Evolutionary conservation across 2,888 invertebrate genomes (phyloP).

Genomic region (Aspidiotus rigidus): DNA sequence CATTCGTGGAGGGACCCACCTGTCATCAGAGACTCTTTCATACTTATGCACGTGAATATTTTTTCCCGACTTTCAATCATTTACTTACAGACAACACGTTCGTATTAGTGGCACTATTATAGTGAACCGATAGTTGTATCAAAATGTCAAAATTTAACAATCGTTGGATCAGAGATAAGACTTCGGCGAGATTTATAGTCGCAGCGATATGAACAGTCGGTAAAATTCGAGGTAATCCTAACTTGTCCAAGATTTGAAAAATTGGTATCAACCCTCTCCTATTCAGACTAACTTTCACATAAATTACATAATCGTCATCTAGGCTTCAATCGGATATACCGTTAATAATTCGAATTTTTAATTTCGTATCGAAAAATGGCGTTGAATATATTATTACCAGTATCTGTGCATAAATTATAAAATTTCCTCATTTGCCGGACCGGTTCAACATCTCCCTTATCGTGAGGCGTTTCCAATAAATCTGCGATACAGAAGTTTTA

Average conservation of each 20-base stretch:
- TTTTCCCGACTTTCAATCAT: not conserved
- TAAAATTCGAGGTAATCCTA: constrained; percentile 36
- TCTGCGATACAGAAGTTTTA: not conserved
- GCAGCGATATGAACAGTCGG: constrained; percentile 34
- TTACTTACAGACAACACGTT: constrained; percentile 12
- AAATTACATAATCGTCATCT: too few species aligned
- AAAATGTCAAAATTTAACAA: constrained; percentile 38
- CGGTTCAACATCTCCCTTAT: constrained; percentile 4
- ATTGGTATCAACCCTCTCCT: constrained; percentile 37
- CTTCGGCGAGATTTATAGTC: constrained; percentile 37
- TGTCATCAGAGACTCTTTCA: not conserved
- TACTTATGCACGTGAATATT: not conserved
- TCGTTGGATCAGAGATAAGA: constrained; percentile 38
- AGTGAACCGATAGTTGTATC: constrained; percentile 36
- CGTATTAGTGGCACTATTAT: not conserved
- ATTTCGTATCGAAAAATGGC: too few species aligned
- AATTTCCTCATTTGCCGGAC: constrained; percentile 14
- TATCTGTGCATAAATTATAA: constrained; percentile 10
- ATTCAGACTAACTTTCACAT: constrained; percentile 36
- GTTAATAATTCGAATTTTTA: too few species aligned
- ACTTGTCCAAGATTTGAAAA: constrained; percentile 36
- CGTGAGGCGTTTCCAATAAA: not conserved
- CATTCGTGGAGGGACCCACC: constrained; percentile 12
- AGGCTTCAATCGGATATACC: too few species aligned
- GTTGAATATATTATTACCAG: not conserved